Percentiles rank a stretch among this genome's conserved stretches.
These are phyloP conservation scores for Varanus salvator DNA, from an alignment of 2,113 vertebrate species.

Conservation along the genomic window DNA sequence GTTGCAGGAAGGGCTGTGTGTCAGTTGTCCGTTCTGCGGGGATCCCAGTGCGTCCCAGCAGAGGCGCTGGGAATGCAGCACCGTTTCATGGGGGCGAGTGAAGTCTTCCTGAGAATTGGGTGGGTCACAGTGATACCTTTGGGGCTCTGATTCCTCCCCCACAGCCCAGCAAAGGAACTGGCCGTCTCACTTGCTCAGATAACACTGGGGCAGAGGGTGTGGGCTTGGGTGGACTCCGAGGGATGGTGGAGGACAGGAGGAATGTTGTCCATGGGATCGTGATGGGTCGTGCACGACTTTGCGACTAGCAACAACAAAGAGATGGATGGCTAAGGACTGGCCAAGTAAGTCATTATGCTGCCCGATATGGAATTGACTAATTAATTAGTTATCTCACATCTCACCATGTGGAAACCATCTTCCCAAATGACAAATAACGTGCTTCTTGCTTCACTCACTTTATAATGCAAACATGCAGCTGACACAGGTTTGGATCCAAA, in stretches of 20 bases:
- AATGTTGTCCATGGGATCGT: too few species aligned
- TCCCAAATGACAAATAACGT: background rate
- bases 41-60: too few species aligned
- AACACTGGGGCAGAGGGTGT: too few species aligned
- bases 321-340: too few species aligned
- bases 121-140: too few species aligned
- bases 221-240: too few species aligned
- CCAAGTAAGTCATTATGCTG: too few species aligned
- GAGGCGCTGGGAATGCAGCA: background rate
- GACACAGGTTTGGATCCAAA: background rate
- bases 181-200: background rate
- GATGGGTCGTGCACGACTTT: too few species aligned
- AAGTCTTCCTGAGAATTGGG: background rate
- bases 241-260: too few species aligned
- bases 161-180: background rate
- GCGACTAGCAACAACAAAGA: too few species aligned
- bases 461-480: background rate
- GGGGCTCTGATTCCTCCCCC: background rate
- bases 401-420: background rate
- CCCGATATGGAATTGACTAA: too few species aligned
- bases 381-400: background rate
- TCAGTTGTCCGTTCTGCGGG: background rate
- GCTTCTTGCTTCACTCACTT: background rate
- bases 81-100: too few species aligned
- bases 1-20: background rate